Evolutionary conservation across 2,797 vertebrate genomes (phyloP), one percentile per base, ranked within the genome.

Genomic region (Monodelphis domestica): DNA sequence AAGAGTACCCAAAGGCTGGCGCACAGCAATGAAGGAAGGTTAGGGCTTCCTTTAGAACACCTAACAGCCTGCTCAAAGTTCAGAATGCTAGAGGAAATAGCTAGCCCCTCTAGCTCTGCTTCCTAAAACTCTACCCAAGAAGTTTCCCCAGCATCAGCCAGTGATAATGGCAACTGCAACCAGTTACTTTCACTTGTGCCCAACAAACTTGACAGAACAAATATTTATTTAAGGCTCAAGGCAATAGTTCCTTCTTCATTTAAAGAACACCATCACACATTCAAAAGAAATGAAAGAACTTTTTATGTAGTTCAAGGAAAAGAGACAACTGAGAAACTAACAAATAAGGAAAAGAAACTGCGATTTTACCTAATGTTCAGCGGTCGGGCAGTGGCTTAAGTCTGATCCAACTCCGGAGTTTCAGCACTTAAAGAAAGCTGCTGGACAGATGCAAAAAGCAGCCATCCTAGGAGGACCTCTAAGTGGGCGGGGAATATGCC

Each of bases 21-120:
- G n/a, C 38, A 54, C 3, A 70, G 63, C 21, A 87, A 87, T 63
- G 89, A 94, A 94, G 92, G 91, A 94, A 92, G 28, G 89, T 90
- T 90, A 91, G 24, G 38, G 91, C 57, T 24, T 53, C 55, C 70
- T 78, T 78, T 91, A 50, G 53, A 33, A 45, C n/a, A 57, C 11
- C 84, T 59, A 51, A 28, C 0, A 4, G 70, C 78, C 6, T 30
- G 45, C 54, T 38, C n/a, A 91, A 87, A 14, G 33, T 92, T 90
- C 6, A 90, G 12, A 89, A 91, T 95, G 94, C 28, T 52, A 33
- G 17, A 88, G 87, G 7, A 92, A 91, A 84, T 91, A 91, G 90
- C 53, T n/a, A 94, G 91, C 70, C 88, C 51, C 10, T 2, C 14
- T 92, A 88, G 12, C 84, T 89, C 63, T 84, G 10, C 30, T 78